phyloP scores from a whole-genome alignment of 2,888 invertebrate species.

The Troglohyphantes excavatus region DNA sequence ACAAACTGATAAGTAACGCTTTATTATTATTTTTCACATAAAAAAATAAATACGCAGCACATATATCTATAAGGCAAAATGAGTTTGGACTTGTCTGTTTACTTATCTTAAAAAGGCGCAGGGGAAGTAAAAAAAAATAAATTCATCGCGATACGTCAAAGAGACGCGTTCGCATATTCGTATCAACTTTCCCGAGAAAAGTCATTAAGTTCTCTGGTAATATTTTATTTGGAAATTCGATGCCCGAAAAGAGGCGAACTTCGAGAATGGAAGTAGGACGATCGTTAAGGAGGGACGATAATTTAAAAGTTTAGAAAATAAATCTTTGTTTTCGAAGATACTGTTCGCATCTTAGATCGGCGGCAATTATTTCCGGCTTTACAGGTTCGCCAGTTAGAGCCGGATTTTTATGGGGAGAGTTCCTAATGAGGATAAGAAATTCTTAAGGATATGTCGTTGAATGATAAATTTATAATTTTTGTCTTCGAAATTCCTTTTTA shows the following conservation, averaged over 20 bases:
- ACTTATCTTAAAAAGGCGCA: not conserved
- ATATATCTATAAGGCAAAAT: too few species aligned
- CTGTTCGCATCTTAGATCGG: not conserved
- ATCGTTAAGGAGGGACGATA: constrained; percentile 1
- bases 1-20: too few species aligned
- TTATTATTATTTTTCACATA: too few species aligned
- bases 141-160: not conserved
- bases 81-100: not conserved
- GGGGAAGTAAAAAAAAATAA: not conserved
- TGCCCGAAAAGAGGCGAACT: not conserved
- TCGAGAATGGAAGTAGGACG: not conserved
- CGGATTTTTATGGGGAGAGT: not conserved
- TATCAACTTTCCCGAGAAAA: constrained; percentile 4
- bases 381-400: not conserved
- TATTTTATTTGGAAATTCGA: constrained; percentile 6
- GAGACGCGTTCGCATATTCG: not conserved
- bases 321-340: constrained; percentile 1
- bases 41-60: too few species aligned
- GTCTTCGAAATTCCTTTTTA: not conserved
- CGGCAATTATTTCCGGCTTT: not conserved
- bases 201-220: constrained; percentile 6
- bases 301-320: constrained; percentile 9
- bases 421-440: not conserved
- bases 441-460: constrained; percentile 1
- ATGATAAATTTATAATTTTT: not conserved